These are phyloP conservation scores for Glareola pratincola DNA, from an alignment of 2,113 vertebrate species.

Conservation along the genomic window DNA sequence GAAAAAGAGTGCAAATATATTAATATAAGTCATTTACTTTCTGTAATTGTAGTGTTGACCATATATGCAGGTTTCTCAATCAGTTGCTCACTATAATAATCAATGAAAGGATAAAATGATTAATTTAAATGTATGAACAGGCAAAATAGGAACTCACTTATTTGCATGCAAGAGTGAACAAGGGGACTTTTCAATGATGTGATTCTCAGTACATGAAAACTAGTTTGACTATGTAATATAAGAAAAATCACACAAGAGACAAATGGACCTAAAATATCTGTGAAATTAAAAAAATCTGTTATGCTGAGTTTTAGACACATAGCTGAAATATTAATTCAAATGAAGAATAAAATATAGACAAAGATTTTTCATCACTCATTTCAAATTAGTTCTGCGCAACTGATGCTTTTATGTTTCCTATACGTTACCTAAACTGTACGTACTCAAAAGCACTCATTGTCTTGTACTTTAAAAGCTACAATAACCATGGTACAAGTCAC, in stretches of 20 bases:
- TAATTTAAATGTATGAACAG: background rate
- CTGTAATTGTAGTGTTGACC: background rate
- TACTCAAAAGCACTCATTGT: background rate
- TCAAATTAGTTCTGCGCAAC: background rate
- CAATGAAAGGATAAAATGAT: background rate
- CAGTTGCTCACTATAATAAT: background rate
- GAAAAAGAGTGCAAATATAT: background rate
- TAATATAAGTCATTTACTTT: background rate
- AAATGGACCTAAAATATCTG: background rate
- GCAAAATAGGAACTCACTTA: background rate
- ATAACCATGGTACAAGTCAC: background rate
- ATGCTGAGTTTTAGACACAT: background rate
- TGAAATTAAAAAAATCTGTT: background rate
- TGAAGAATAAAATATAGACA: background rate
- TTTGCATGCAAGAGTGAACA: background rate
- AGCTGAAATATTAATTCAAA: background rate
- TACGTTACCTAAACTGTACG: background rate
- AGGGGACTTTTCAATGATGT: background rate
- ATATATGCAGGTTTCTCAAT: background rate
- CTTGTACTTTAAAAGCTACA: background rate
- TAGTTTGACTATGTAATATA: background rate
- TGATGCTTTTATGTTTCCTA: background rate
- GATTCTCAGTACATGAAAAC: background rate
- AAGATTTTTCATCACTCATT: background rate
- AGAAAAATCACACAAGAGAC: background rate